phyloP scores from a whole-genome alignment of 2,888 invertebrate genomes.

The Lycophotia porphyrea region DNA sequence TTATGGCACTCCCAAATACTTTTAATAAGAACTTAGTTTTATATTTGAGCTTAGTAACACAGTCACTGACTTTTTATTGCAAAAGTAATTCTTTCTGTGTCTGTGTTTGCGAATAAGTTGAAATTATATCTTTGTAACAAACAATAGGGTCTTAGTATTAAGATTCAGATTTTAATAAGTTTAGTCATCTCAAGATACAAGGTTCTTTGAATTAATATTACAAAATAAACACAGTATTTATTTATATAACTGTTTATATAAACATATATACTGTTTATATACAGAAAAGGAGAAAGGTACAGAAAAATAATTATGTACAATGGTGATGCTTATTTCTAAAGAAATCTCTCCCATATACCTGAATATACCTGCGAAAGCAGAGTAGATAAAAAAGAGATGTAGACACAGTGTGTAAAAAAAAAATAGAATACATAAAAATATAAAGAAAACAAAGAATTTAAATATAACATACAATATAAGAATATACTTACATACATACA shows the following conservation, averaged over 20 bases:
- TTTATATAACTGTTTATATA: no score
- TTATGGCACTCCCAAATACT: constrained; percentile 36
- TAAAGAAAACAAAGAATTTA: background rate
- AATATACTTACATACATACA: background rate
- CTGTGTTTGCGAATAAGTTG: background rate
- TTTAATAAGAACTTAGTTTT: constrained; percentile 50
- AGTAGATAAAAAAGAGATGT: no score
- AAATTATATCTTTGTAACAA: background rate
- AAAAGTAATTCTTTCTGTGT: constrained; percentile 23
- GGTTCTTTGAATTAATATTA: background rate
- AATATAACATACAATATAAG: no score
- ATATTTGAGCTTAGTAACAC: constrained; percentile 33
- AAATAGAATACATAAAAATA: background rate
- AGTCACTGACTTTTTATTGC: constrained; percentile 44
- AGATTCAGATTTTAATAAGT: background rate
- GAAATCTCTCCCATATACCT: no score
- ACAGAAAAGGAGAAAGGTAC: no score
- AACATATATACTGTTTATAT: no score
- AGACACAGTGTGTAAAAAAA: no score
- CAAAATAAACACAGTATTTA: background rate
- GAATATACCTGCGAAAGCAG: no score
- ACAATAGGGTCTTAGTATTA: background rate
- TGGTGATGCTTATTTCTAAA: no score
- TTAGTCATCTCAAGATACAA: background rate
- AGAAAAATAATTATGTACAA: no score